These are phyloP conservation scores for Pseudochaenichthys georgianus DNA, from an alignment of 2,797 vertebrate genomes.

Conservation along the genomic window DNA sequence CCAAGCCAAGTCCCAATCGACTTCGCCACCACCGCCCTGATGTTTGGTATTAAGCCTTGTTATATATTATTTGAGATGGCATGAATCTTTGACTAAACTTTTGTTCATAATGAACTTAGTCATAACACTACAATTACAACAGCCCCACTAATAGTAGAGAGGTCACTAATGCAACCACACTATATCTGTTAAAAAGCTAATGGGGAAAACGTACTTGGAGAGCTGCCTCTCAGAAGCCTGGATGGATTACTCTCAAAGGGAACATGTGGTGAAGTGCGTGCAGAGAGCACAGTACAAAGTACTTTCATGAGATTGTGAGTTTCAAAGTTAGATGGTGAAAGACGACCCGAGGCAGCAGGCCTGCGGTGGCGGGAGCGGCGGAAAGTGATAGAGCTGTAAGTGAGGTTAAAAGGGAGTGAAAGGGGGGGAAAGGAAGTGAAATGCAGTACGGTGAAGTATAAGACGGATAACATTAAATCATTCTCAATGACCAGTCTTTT, in stretches of 20 bases:
- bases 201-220: slow-evolving; percentile 2
- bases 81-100: not conserved
- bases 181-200: slow-evolving; percentile 19
- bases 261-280: slow-evolving; percentile 21
- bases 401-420: slow-evolving; percentile 24
- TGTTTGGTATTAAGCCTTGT: not conserved
- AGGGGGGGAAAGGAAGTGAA: not conserved
- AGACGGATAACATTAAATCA: slow-evolving; percentile 46
- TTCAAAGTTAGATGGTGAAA: slow-evolving; percentile 18
- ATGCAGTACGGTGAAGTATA: slow-evolving; percentile 26
- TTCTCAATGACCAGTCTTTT: slow-evolving; percentile 25
- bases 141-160: not conserved
- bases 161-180: not conserved
- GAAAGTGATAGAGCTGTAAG: slow-evolving; percentile 29
- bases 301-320: slow-evolving; percentile 21
- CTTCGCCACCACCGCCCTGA: too few species aligned
- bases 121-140: slow-evolving; percentile 4
- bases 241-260: slow-evolving; percentile 27
- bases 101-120: slow-evolving; percentile 13
- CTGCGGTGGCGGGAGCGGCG: not conserved
- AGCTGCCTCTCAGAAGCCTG: slow-evolving; percentile 27
- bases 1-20: too few species aligned
- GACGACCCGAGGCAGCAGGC: slow-evolving; percentile 28
- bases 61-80: not conserved
- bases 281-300: slow-evolving; percentile 18